Evolutionary conservation across 2,888 invertebrate genomes (phyloP).

Genomic region (Phyllotreta cruciferae): DNA sequence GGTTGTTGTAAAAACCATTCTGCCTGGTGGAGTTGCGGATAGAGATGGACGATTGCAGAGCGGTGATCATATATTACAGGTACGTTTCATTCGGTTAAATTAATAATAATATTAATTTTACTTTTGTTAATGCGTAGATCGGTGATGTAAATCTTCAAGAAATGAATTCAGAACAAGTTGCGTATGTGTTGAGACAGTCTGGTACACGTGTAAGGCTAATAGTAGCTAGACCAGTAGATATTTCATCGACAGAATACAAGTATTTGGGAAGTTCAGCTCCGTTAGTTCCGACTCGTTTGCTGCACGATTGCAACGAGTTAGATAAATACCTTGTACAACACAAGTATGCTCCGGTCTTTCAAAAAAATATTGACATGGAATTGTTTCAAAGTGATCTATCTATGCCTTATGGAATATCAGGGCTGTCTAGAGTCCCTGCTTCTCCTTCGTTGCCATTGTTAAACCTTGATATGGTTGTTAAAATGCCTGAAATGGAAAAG

Average conservation of each 20-base stretch:
- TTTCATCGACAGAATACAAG: constrained; percentile 66
- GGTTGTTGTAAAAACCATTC: constrained; percentile 98
- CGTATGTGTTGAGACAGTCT: constrained; percentile 92
- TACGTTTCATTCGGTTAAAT: constrained; percentile 58
- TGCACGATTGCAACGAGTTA: constrained; percentile 86
- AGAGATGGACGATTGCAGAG: constrained; percentile 95
- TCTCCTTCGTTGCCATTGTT: constrained; percentile 61
- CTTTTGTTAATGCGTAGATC: constrained; percentile 61
- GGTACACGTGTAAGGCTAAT: constrained; percentile 94
- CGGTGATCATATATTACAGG: constrained; percentile 98
- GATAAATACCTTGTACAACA: constrained; percentile 86
- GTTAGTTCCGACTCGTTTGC: constrained; percentile 73
- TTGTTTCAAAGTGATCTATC: constrained; percentile 58
- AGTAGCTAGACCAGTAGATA: constrained; percentile 91
- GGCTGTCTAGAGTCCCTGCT: constrained; percentile 56
- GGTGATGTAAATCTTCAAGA: constrained; percentile 80
- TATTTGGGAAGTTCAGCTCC: constrained; percentile 67
- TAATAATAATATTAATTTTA: constrained; percentile 10
- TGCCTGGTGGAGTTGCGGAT: constrained; percentile 97
- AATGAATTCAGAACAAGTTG: constrained; percentile 98
- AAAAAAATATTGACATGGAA: constrained; percentile 49
- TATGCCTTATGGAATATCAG: constrained; percentile 48
- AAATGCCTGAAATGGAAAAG: constrained; percentile 90
- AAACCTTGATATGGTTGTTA: constrained; percentile 65
- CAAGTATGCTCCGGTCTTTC: constrained; percentile 78